Conservation (phyloP, 1,140 invertebrate genomes). For the Holotrichia oblita region DNA sequence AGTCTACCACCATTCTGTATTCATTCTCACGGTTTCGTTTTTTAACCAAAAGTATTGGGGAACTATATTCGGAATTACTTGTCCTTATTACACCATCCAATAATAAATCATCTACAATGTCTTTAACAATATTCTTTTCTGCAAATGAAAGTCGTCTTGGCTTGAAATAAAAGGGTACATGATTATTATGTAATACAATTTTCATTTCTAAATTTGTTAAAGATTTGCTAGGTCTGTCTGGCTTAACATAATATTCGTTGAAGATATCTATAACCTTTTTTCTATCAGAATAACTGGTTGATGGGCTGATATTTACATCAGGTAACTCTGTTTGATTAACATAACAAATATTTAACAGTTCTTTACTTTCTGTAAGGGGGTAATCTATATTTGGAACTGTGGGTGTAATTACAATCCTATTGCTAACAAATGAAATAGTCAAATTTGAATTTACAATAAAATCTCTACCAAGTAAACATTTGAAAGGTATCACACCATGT, state of each 20-base stretch:
- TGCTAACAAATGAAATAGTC: neutral
- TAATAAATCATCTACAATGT: neutral
- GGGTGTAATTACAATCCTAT: neutral
- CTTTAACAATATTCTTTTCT: neutral
- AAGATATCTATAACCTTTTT: no score
- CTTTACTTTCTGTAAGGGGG: neutral
- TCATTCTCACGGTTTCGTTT: constrained; percentile 44
- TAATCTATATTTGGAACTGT: neutral
- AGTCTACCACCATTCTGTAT: constrained; percentile 47
- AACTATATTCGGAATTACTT: constrained; percentile 38
- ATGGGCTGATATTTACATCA: no score
- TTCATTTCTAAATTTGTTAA: neutral
- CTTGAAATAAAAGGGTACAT: neutral
- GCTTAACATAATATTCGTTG: neutral
- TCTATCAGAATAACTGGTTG: no score
- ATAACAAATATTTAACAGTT: no score
- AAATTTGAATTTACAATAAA: neutral
- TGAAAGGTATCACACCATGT: neutral
- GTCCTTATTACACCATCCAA: neutral
- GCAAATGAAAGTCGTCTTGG: neutral
- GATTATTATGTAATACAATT: neutral
- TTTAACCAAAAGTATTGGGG: constrained; percentile 43
- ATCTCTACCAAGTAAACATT: constrained; percentile 15
- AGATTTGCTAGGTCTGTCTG: neutral
- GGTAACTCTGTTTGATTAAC: no score